Percentiles rank a stretch among this genome's conserved stretches.
Conservation (phyloP, 1,140 invertebrate genomes). For the Trinorchestia longiramus region DNA sequence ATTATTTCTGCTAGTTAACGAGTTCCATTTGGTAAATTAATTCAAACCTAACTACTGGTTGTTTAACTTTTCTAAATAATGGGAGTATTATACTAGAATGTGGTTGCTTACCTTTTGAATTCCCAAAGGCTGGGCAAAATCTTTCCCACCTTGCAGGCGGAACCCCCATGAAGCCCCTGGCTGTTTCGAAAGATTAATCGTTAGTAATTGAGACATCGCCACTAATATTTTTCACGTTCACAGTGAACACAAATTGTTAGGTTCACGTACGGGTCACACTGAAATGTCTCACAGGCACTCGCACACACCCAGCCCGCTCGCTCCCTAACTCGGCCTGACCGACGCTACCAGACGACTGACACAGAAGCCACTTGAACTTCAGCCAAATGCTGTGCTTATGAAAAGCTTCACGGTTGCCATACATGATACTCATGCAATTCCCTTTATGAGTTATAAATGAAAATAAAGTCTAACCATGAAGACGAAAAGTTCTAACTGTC, state of each 20-base stretch:
- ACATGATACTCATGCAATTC: not conserved
- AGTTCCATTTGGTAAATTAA: not conserved
- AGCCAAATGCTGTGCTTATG: slow-evolving; percentile 49
- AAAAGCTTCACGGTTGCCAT: not conserved
- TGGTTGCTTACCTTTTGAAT: slow-evolving; percentile 71
- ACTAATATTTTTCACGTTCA: slow-evolving; percentile 16
- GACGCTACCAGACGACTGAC: slow-evolving; percentile 66
- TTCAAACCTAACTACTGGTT: not conserved
- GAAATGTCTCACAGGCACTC: slow-evolving; percentile 12
- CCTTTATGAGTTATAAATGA: not conserved
- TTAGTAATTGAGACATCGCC: slow-evolving; percentile 58
- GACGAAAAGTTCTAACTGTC: not conserved
- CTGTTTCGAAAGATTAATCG: slow-evolving; percentile 62
- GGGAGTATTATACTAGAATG: not conserved
- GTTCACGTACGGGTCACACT: slow-evolving; percentile 23
- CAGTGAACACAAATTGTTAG: slow-evolving; percentile 18
- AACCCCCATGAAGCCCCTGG: slow-evolving; percentile 73
- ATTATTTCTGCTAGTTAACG: not conserved
- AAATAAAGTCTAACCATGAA: not conserved
- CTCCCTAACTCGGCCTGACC: slow-evolving; percentile 63
- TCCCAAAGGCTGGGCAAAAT: slow-evolving; percentile 72
- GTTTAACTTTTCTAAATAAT: not conserved
- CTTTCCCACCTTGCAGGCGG: slow-evolving; percentile 73
- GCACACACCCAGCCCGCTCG: slow-evolving; percentile 5
- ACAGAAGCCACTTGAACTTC: slow-evolving; percentile 57